These are phyloP conservation scores for Ectropis grisescens DNA, from an alignment of 1,140 invertebrate species.

Conservation along the genomic window DNA sequence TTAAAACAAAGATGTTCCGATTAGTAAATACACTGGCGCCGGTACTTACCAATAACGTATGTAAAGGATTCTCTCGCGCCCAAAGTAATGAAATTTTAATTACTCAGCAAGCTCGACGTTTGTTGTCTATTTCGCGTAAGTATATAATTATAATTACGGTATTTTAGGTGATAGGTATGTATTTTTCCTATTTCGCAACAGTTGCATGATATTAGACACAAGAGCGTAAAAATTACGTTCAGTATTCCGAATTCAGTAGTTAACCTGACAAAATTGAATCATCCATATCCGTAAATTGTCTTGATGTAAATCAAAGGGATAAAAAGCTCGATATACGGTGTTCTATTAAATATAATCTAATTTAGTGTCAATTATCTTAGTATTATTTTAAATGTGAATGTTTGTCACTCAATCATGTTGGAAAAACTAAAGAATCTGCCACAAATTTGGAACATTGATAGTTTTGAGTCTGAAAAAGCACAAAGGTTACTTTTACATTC, in stretches of 20 bases:
- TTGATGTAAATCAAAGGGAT: too few relatives aligned
- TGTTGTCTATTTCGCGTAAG: conserved; percentile 37
- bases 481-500: too few relatives aligned
- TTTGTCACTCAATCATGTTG: too few relatives aligned
- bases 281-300: too few relatives aligned
- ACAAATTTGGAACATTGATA: too few relatives aligned
- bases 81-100: conserved; percentile 27
- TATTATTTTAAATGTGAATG: too few relatives aligned
- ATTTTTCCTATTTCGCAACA: neutral
- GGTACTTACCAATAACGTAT: conserved; percentile 22
- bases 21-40: conserved; percentile 35
- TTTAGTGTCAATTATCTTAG: too few relatives aligned
- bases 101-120: conserved; percentile 23
- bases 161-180: neutral
- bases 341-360: too few relatives aligned
- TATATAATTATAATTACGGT: conserved; percentile 5
- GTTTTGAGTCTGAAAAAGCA: too few relatives aligned
- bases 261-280: neutral
- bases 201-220: neutral
- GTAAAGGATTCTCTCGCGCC: conserved; percentile 18
- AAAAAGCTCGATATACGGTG: too few relatives aligned
- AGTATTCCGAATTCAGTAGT: neutral
- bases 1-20: conserved; percentile 60
- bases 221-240: too few relatives aligned
- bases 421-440: too few relatives aligned